phyloP scores from a whole-genome alignment of 1,140 invertebrate species.

The Drosophila nebulosa region DNA sequence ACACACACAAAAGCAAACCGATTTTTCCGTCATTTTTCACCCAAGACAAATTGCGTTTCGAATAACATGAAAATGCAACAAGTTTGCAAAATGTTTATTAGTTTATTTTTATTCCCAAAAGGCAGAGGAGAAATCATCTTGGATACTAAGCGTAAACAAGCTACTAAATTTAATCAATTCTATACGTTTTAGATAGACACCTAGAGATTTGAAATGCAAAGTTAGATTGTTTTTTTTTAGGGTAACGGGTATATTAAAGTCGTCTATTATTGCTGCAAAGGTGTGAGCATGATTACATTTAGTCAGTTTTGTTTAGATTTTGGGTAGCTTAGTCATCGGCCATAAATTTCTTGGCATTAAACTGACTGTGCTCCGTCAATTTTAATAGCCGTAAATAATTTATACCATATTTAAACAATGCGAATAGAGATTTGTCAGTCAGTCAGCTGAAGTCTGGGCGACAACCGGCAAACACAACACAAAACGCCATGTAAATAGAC shows the following conservation, averaged over 20 bases:
- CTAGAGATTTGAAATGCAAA: no score
- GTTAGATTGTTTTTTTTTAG: no score
- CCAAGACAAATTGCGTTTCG: constrained; percentile 64
- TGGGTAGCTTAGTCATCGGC: constrained; percentile 39
- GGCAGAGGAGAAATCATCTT: no score
- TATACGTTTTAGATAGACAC: no score
- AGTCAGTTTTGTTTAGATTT: background rate
- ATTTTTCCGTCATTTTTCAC: constrained; percentile 21
- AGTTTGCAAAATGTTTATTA: constrained; percentile 59
- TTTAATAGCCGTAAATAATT: constrained; percentile 68
- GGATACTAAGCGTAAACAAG: no score
- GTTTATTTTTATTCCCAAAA: background rate
- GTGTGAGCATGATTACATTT: background rate
- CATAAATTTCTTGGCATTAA: constrained; percentile 57
- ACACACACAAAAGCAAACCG: background rate
- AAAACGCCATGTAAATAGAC: constrained; percentile 66
- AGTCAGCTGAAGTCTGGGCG: constrained; percentile 12
- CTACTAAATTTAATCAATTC: no score
- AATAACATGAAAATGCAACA: constrained; percentile 68
- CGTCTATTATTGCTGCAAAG: background rate
- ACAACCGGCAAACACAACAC: constrained; percentile 50
- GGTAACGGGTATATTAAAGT: no score
- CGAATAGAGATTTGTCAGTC: constrained; percentile 73
- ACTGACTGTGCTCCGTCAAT: constrained; percentile 10
- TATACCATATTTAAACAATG: constrained; percentile 63